Conservation (phyloP, 2,797 vertebrate genomes). For the Danionella dracula region DNA sequence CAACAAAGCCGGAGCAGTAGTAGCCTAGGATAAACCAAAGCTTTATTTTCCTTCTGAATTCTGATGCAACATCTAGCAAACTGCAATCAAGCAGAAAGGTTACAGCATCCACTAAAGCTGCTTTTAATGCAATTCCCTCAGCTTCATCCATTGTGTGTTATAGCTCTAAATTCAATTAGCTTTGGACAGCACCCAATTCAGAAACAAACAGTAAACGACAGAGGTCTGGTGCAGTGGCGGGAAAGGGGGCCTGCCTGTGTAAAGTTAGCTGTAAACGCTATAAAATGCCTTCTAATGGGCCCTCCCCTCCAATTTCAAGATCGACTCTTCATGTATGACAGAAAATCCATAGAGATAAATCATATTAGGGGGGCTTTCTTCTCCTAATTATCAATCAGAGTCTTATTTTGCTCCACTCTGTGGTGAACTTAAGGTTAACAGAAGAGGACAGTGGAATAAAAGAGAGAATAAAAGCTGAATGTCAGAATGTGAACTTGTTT, state of each 20-base stretch:
- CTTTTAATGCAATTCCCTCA: conserved; percentile 51
- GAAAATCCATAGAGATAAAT: conserved; percentile 98
- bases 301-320: conserved; percentile 87
- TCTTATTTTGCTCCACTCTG: conserved; percentile 88
- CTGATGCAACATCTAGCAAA: conserved; percentile 40
- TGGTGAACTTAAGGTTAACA: conserved; percentile 82
- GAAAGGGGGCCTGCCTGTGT: conserved; percentile 55
- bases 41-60: conserved; percentile 2
- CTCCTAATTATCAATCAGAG: conserved; percentile 95
- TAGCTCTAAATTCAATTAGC: conserved; percentile 56
- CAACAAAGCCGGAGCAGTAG: neutral
- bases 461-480: conserved; percentile 63
- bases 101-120: conserved; percentile 27
- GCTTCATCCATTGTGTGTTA: conserved; percentile 37
- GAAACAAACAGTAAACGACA: conserved; percentile 27
- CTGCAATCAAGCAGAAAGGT: conserved; percentile 40
- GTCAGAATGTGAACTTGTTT: conserved; percentile 56
- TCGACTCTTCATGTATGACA: conserved; percentile 94
- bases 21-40: neutral
- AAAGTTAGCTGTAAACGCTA: conserved; percentile 76
- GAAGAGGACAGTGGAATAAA: conserved; percentile 48
- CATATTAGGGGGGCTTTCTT: conserved; percentile 89
- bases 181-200: conserved; percentile 27
- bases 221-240: conserved; percentile 31
- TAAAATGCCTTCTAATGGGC: conserved; percentile 85